Evolutionary conservation across 2,113 vertebrate genomes (phyloP).

Genomic region (Alectura lathami): DNA sequence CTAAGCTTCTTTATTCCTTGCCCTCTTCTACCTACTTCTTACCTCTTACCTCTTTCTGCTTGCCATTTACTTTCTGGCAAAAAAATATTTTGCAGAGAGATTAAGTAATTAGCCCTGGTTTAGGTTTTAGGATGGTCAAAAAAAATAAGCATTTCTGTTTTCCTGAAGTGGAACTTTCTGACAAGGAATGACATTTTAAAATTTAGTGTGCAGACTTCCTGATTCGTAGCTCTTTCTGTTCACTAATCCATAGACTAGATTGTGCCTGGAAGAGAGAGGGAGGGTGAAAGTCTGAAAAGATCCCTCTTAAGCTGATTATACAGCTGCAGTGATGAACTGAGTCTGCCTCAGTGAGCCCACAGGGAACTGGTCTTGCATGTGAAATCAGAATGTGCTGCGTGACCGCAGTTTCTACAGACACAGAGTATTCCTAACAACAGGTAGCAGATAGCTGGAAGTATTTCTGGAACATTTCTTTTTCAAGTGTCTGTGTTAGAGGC

Average conservation of each 20-base stretch:
- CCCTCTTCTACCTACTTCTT: neutral
- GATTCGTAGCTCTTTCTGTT: neutral
- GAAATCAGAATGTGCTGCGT: neutral
- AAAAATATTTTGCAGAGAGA: neutral
- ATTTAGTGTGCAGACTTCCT: neutral
- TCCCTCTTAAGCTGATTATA: constrained; percentile 3
- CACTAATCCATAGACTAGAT: neutral
- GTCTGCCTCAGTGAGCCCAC: constrained; percentile 1
- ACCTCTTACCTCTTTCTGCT: neutral
- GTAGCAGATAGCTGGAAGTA: neutral
- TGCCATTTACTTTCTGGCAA: neutral
- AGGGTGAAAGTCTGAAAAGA: neutral
- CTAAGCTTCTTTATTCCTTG: neutral
- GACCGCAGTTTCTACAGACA: rapidly evolving
- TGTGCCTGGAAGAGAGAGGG: neutral
- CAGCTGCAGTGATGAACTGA: neutral
- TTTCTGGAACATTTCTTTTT: neutral
- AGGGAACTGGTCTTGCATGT: neutral
- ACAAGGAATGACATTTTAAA: neutral
- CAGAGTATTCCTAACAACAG: neutral
- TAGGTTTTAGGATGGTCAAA: neutral
- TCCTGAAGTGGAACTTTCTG: neutral
- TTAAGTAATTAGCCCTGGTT: neutral
- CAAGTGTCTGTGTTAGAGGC: neutral
- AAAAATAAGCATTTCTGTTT: neutral